phyloP scores from a whole-genome alignment of 2,888 invertebrate genomes.

The Listrodromus nycthemerus region DNA sequence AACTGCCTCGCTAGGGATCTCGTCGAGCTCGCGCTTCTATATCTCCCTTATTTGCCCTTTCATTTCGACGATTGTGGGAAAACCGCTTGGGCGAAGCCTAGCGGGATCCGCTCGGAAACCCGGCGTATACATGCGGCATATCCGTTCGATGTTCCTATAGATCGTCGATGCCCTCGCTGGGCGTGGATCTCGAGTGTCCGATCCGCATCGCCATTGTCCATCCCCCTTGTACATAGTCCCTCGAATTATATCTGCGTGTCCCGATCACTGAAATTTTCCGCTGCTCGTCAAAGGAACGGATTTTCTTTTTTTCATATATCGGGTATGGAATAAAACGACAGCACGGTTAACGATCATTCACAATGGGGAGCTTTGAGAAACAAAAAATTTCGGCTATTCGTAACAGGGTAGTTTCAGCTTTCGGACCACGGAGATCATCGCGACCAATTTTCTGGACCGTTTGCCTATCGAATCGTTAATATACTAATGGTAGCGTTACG shows the following conservation, averaged over 20 bases:
- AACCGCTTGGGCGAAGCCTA: slow-evolving; percentile 58
- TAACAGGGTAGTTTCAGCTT: not conserved
- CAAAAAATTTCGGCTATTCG: not conserved
- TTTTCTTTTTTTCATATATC: slow-evolving; percentile 53
- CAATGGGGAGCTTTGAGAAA: slow-evolving; percentile 3
- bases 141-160: not conserved
- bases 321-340: slow-evolving; percentile 18
- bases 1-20: slow-evolving; percentile 36
- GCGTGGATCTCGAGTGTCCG: slow-evolving; percentile 72
- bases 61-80: slow-evolving; percentile 71
- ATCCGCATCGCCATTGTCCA: slow-evolving; percentile 50
- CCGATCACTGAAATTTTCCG: slow-evolving; percentile 50
- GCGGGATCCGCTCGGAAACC: slow-evolving; percentile 47
- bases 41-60: slow-evolving; percentile 53
- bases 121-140: slow-evolving; percentile 6
- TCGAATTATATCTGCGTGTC: slow-evolving; percentile 44
- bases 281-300: slow-evolving; percentile 39
- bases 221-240: not conserved
- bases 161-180: slow-evolving; percentile 50
- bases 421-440: not conserved
- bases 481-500: not conserved
- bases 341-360: not conserved
- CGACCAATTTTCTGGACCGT: not conserved
- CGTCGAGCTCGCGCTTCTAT: slow-evolving; percentile 46
- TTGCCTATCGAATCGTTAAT: not conserved